These are phyloP conservation scores for Plodia interpunctella DNA, from an alignment of 1,140 invertebrate genomes.

Conservation along the genomic window DNA sequence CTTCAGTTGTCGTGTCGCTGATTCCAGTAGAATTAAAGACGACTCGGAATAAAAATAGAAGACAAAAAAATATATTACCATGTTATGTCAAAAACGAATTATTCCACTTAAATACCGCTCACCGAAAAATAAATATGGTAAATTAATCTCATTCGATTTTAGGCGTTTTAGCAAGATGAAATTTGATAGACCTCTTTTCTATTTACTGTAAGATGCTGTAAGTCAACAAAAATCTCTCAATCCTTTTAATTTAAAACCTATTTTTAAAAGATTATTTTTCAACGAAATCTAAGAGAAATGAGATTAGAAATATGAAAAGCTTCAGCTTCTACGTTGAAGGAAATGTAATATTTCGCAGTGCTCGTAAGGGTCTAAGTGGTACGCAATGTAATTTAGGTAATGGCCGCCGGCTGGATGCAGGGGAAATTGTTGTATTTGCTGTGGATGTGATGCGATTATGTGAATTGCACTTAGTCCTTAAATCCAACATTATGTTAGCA, in stretches of 20 bases:
- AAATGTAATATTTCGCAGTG: background rate
- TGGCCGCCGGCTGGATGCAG: background rate
- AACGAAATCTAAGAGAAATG: slow-evolving; percentile 1
- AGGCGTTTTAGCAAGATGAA: too few species aligned
- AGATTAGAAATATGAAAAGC: background rate
- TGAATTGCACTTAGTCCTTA: background rate
- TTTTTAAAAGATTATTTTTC: background rate
- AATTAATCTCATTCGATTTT: too few species aligned
- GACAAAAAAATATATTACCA: background rate
- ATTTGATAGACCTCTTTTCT: too few species aligned
- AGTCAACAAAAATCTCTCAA: background rate
- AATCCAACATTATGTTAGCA: background rate
- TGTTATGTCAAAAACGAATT: too few species aligned
- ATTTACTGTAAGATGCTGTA: too few species aligned
- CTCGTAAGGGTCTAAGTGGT: background rate
- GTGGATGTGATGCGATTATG: background rate
- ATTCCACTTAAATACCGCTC: too few species aligned
- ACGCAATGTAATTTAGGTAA: slow-evolving; percentile 1
- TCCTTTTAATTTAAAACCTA: background rate
- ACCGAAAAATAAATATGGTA: too few species aligned
- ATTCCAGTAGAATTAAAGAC: background rate
- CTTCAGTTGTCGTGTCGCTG: background rate
- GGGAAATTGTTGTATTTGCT: background rate
- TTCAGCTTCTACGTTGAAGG: background rate
- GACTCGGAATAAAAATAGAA: background rate